A percentile compares a stretch with the other conserved stretches of the same genome.
Conservation (phyloP, 2,888 invertebrate genomes). For the Neoaliturus tenellus region DNA sequence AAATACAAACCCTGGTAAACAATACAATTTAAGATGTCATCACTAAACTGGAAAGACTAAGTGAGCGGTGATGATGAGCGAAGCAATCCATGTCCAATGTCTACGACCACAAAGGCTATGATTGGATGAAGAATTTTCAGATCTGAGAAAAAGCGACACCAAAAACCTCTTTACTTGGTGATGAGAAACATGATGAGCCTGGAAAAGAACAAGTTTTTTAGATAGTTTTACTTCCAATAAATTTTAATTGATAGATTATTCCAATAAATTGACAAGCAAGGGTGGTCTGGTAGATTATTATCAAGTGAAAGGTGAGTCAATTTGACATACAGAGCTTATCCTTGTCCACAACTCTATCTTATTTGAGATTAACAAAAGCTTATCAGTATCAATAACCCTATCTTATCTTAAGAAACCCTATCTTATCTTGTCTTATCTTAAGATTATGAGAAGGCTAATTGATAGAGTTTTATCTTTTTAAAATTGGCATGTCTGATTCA, state of each 20-base stretch:
- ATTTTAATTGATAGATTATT: neutral
- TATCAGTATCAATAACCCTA: too few species aligned
- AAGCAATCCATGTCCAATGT: neutral
- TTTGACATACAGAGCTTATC: too few species aligned
- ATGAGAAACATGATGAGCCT: conserved; percentile 91
- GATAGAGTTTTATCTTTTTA: too few species aligned
- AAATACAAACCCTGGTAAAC: conserved; percentile 44
- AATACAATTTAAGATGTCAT: conserved; percentile 18
- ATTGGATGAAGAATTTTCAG: neutral
- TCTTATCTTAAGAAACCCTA: too few species aligned
- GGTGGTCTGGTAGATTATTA: too few species aligned
- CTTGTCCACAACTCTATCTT: too few species aligned
- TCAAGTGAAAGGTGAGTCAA: too few species aligned
- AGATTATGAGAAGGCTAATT: too few species aligned
- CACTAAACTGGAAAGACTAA: conserved; percentile 9
- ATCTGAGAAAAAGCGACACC: neutral
- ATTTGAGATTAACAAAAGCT: too few species aligned
- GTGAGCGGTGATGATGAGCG: neutral
- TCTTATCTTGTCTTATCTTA: too few species aligned
- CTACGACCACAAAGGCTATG: neutral
- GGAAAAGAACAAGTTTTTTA: conserved; percentile 70
- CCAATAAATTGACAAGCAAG: neutral
- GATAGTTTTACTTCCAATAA: neutral
- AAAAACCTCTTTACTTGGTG: conserved; percentile 77
- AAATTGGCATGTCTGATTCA: too few species aligned